phyloP scores from a whole-genome alignment of 2,113 vertebrate genomes.

The Rhea americana region DNA sequence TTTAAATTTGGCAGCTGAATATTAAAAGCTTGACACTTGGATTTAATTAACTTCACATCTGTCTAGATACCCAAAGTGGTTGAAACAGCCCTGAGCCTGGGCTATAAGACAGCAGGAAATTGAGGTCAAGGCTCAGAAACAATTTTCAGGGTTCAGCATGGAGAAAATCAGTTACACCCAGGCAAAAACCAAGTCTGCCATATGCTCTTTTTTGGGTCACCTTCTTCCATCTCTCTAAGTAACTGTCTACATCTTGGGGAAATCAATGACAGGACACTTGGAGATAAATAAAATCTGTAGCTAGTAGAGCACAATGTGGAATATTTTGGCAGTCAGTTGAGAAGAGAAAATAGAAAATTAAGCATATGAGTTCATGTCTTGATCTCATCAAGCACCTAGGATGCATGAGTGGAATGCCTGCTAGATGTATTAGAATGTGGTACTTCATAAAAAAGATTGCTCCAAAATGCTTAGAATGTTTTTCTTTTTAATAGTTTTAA shows the following conservation, averaged over 20 bases:
- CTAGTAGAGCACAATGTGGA: accelerated
- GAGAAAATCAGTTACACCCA: background rate
- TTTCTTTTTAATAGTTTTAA: background rate
- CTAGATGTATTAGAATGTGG: background rate
- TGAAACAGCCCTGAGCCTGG: background rate
- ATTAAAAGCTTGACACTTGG: background rate
- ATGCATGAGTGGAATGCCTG: background rate
- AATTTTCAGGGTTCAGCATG: background rate
- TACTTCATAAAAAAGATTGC: background rate
- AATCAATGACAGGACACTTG: accelerated
- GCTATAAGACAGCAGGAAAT: background rate
- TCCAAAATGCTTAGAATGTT: background rate
- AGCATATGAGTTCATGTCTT: accelerated
- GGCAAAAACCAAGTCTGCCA: background rate
- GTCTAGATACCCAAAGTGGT: background rate
- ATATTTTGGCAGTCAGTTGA: background rate
- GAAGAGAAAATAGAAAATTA: background rate
- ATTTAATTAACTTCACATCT: conserved; percentile 36
- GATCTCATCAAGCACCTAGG: background rate
- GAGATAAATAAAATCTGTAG: background rate
- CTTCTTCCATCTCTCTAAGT: background rate
- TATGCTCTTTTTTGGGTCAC: background rate
- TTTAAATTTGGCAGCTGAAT: background rate
- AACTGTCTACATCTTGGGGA: accelerated
- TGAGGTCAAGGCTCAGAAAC: conserved; percentile 8